Base-by-base conservation (phyloP, 2,797 vertebrate genomes). In the Pipistrellus kuhlii region DNA sequence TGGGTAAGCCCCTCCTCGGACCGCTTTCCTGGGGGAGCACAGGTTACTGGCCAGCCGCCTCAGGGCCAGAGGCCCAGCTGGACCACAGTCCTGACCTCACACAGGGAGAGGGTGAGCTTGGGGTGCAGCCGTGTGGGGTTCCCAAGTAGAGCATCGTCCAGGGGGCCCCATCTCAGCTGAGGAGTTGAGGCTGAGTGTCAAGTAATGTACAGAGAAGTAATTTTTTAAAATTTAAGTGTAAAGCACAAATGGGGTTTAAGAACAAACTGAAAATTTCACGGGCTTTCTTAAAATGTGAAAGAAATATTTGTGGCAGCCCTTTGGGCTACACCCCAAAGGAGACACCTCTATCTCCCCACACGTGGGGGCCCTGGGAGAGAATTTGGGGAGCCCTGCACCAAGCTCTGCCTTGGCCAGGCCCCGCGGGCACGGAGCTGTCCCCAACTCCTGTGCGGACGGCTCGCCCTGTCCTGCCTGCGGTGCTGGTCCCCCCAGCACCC, bases 161-260 rank as follows among this genome's bases (percentile, higher is more conserved):
- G 35, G 69, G 76, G 76, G 17, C 32, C 25, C 68, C 53, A 10
- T 27, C 71, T 76, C 82, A 38, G 32, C 48, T 85, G 55, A 92
- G 25, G 51, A 53, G 35, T 30, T 86, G 41, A 21, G 8, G 4
- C 23, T 85, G 35, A n/a, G 23, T 53, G 46, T 38, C 18, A 27
- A 80, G 30, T 85, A 57, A 85, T 80, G 41, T 80, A 72, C 66
- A 88, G 84, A 85, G 30, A 73, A 86, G 57, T 66, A 41, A 17
- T 68, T 76, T 18, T 7, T 1, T 4, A 41, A 38, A 13, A 0
- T 9, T 23, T 68, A 30, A 41, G 35, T 80, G 73, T 66, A 75
- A 68, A 94, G 53, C 32, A 48, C 46, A 66, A 27, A 44, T 88
- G 32, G 68, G 73, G 77, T 68, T 4, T 57, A 5, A 14, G 12